Base-by-base conservation (phyloP, 2,113 vertebrate genomes). In the Nibea coibor region DNA sequence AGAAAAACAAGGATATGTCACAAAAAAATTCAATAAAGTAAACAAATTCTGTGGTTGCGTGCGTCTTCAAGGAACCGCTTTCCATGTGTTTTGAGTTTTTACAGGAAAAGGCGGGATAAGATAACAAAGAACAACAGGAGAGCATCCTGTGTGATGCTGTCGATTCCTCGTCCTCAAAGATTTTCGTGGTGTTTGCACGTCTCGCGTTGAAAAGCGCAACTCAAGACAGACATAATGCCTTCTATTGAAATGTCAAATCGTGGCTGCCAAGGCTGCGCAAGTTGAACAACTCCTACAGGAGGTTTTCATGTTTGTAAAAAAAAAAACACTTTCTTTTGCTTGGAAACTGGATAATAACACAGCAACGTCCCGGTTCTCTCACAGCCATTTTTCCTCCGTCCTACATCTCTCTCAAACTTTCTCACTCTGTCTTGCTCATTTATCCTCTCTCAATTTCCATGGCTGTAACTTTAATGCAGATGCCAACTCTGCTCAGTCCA, bases 401-500 rank as follows among this genome's bases (percentile, higher is more conserved):
- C 75, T 65, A 64, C 39, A 19, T 64, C 53, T 48, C 72, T 75
- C 48, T 75, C 59, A 22, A n/a, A 39, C 50, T 68, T 47, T 70
- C 73, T 87, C 72, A 31, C 67, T 69, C 66, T 58, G 26, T 83
- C 78, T 75, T 59, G 31, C 80, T 88, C 78, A 48, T 83, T 88
- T 75, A 28, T 63, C 56, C 66, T 81, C 81, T 67, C 73, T 87
- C 79, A 83, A 45, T 90, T 91, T 91, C 85, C 83, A 75, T 76
- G 48, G 69, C 87, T 80, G 50, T 78, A 88, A 77, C 76, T 86
- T 82, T 62, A 86, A 90, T 70, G 45, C 75, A 67, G 58, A 90
- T 73, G 88, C 80, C 84, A 90, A 87, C 86, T 84, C 70, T 75
- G 88, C 82, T 85, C 53, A 78, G 87, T 61, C 69, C 71, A 84